These are phyloP conservation scores for Epiblema foenella DNA, from an alignment of 2,888 invertebrate genomes.

Conservation along the genomic window DNA sequence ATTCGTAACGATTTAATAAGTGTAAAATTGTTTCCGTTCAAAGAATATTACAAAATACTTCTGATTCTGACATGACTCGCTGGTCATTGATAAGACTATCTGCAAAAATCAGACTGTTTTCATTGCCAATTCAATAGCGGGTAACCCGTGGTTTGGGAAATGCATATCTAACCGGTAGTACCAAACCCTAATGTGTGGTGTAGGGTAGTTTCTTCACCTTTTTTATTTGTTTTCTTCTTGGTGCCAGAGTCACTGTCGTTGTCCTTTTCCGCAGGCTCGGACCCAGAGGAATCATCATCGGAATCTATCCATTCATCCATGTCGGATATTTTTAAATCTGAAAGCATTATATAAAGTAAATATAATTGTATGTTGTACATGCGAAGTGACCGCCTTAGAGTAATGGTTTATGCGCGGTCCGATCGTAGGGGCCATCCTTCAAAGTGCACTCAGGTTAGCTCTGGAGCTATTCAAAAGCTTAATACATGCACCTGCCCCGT, in stretches of 20 bases:
- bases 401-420: not conserved
- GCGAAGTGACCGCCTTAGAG: too few species aligned
- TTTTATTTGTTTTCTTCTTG: constrained; percentile 85
- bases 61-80: too few species aligned
- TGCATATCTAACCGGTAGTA: not conserved
- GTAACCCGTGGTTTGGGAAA: too few species aligned
- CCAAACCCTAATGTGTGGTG: not conserved
- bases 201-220: not conserved
- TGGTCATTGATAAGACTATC: too few species aligned
- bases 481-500: not conserved
- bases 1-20: too few species aligned
- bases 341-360: constrained; percentile 45
- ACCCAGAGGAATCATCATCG: constrained; percentile 91
- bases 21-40: too few species aligned
- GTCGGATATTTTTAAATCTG: constrained; percentile 94
- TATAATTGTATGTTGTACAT: not conserved
- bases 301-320: constrained; percentile 97
- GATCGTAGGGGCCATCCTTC: not conserved
- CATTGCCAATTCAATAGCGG: too few species aligned
- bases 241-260: constrained; percentile 86
- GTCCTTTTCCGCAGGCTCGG: constrained; percentile 88
- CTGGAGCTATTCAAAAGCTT: too few species aligned
- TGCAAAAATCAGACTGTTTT: too few species aligned
- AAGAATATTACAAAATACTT: too few species aligned
- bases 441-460: not conserved